phyloP scores from a whole-genome alignment of 64 coral and sea anemone genomes.

The Montipora foliosa region DNA sequence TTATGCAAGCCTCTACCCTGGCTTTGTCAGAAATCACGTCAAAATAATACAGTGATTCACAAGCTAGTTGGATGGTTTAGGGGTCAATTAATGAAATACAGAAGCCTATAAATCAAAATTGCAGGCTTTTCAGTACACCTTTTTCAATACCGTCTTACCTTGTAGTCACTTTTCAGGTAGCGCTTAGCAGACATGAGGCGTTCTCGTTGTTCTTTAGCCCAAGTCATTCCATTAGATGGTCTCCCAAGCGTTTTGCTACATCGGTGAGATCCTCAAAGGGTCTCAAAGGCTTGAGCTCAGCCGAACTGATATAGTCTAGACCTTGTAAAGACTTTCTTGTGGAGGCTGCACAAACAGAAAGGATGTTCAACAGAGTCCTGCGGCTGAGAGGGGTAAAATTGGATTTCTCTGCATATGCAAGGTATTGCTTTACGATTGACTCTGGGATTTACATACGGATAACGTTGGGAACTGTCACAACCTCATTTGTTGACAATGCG shows the following conservation, averaged over 20 bases:
- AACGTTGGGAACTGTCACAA: conserved; percentile 25
- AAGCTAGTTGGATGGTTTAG: too few relatives aligned
- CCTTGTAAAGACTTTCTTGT: conserved; percentile 66
- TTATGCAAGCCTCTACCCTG: too few relatives aligned
- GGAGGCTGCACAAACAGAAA: conserved; percentile 45
- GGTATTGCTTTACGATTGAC: conserved; percentile 45
- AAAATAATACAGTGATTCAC: too few relatives aligned
- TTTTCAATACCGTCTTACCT: not conserved
- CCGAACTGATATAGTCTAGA: conserved; percentile 63
- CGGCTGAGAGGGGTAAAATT: conserved; percentile 42
- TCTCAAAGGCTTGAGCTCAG: too few relatives aligned
- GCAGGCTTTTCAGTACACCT: not conserved
- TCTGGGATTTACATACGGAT: conserved; percentile 50
- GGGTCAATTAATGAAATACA: not conserved
- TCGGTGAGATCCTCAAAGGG: not conserved
- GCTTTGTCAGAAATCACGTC: too few relatives aligned
- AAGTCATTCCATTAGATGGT: conserved; percentile 4
- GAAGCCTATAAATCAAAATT: not conserved
- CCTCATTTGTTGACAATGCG: conserved; percentile 27
- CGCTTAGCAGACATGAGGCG: conserved; percentile 12
- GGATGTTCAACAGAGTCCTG: conserved; percentile 50
- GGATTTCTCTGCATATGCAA: conserved; percentile 44
- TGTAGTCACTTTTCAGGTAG: conserved; percentile 34
- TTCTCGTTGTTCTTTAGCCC: conserved; percentile 19
- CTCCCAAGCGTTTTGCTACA: conserved; percentile 1